Base-by-base conservation (phyloP, 2,113 vertebrate genomes). In the Columba livia region DNA sequence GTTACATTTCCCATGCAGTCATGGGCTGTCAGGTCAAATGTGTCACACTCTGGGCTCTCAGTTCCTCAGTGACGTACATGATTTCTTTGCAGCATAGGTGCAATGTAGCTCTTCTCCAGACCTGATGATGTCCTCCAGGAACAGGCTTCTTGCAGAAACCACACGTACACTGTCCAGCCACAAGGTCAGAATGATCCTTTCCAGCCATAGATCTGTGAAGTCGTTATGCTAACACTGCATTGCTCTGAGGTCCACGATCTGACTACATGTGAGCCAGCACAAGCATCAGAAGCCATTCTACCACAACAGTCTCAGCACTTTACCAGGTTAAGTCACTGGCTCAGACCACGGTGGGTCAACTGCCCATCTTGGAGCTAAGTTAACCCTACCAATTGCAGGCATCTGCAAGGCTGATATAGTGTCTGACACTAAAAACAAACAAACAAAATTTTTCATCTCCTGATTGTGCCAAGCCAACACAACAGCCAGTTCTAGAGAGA, bases 231-330 rank as follows among this genome's bases (percentile, higher is more conserved):
- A 36, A 73, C 17, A 18, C 31, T 19, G 4, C 34, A 6, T 21
- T 90, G 19, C 50, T 66, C 12, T 28, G 47, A 77, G 36, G 5
- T n/a, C 15, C 15, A 2, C 12, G 58, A 36, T n/a, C 12, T 4
- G 11, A 28, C 31, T n/a, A 6, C 31, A 66, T 28, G 15, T 34
- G 5, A 81, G 47, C 60, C 44, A 72, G 31, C 24, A 66, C 13
- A 56, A 79, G 23, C 42, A 34, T 16, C 51, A 67, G 65, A 93
- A 87, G 8, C 9, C 19, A 26, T 29, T 19, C 54, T 89, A 29
- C 23, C 5, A 1, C 14, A 32, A 12, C 0, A 28, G 14, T 12
- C 15, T 21, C 25, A 38, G 14, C 0, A 0, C 8, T 85, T 67
- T 26, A 61, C 14, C 42, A 42, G 32, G 15, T 62, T 47, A 47